These are phyloP conservation scores for Periparus ater DNA, from an alignment of 2,797 vertebrate genomes.

Conservation along the genomic window DNA sequence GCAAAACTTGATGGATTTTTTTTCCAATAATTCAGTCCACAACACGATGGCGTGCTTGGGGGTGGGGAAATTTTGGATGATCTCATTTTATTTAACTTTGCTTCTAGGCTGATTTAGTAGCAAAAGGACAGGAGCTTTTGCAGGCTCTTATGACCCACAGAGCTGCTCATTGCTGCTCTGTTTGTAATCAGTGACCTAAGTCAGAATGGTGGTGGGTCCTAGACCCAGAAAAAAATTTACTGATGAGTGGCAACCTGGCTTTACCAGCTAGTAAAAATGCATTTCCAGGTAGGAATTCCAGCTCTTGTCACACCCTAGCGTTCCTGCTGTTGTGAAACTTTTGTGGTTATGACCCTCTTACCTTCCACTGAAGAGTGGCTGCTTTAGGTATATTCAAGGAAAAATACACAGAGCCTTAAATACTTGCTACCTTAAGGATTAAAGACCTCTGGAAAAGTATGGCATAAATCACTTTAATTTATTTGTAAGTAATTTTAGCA, in stretches of 20 bases:
- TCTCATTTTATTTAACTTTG: neutral
- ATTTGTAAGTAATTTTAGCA: conserved; percentile 1
- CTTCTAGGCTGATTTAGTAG: neutral
- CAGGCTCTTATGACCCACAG: neutral
- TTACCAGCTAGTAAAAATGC: neutral
- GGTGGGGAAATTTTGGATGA: neutral
- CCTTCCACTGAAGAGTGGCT: neutral
- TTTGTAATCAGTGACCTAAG: neutral
- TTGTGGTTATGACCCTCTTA: neutral
- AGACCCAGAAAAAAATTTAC: neutral
- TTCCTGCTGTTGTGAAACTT: neutral
- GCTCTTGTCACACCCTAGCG: neutral
- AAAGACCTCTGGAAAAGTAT: neutral
- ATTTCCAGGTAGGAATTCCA: neutral
- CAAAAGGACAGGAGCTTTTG: neutral
- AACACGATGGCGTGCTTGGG: neutral
- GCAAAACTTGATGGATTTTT: neutral
- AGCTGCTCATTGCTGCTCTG: neutral
- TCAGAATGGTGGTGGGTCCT: neutral
- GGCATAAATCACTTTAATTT: neutral
- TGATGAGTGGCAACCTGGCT: neutral
- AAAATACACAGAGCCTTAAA: neutral
- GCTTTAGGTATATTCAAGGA: neutral
- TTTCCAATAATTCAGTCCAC: neutral
- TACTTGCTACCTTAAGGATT: neutral